Evolutionary conservation across 2,888 invertebrate species (phyloP).

Genomic region (Polydrusus tereticollis): DNA sequence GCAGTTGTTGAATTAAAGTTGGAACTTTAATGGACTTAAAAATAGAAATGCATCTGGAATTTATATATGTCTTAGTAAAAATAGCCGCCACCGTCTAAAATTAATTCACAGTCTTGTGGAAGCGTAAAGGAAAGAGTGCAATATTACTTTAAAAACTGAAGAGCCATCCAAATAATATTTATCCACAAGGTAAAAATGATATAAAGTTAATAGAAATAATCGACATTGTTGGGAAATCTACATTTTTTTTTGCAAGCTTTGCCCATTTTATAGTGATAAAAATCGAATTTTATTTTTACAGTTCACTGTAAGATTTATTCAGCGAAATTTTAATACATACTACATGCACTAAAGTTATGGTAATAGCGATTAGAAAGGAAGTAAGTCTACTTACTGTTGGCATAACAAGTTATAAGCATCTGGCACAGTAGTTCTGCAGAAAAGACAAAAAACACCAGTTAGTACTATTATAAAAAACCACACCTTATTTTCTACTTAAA

Average conservation of each 20-base stretch:
- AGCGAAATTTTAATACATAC: neutral
- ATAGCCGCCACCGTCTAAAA: slow-evolving; percentile 27
- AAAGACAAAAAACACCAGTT: slow-evolving; percentile 61
- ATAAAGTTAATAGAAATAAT: too few species aligned
- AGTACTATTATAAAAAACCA: slow-evolving; percentile 57
- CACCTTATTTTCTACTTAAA: slow-evolving; percentile 33
- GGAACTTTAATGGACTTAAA: slow-evolving; percentile 15
- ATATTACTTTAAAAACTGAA: neutral
- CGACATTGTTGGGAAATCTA: too few species aligned
- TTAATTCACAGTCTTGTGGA: slow-evolving; percentile 17
- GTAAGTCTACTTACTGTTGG: slow-evolving; percentile 71
- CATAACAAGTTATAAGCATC: slow-evolving; percentile 73
- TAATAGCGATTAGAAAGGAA: slow-evolving; percentile 18
- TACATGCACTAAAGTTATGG: slow-evolving; percentile 16
- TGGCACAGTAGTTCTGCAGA: slow-evolving; percentile 70
- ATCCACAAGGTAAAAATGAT: too few species aligned
- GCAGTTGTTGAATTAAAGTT: slow-evolving; percentile 1
- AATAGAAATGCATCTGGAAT: slow-evolving; percentile 28
- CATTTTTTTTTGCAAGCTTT: too few species aligned
- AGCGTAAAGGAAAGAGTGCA: slow-evolving; percentile 3
- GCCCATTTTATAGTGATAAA: too few species aligned
- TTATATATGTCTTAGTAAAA: slow-evolving; percentile 12
- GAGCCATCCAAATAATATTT: too few species aligned
- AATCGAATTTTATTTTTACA: too few species aligned
- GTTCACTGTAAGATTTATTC: neutral